phyloP scores from a whole-genome alignment of 2,797 vertebrate genomes.

The Diplodus sargus region DNA sequence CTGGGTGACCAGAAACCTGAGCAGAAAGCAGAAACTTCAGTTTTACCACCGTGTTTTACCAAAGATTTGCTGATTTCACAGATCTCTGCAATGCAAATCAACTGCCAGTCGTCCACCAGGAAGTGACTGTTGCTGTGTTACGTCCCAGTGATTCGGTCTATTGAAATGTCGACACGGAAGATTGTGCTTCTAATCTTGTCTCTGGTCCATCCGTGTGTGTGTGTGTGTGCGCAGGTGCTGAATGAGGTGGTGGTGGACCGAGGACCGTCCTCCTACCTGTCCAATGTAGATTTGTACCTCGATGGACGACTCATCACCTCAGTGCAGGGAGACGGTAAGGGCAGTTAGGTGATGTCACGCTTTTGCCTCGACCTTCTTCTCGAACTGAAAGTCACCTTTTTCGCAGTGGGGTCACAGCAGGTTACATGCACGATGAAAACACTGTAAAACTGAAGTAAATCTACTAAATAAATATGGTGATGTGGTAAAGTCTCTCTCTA shows the following conservation, averaged over 20 bases:
- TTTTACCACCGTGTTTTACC: too few species aligned
- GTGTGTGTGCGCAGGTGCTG: constrained; percentile 77
- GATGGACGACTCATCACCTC: constrained; percentile 89
- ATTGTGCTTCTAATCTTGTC: background rate
- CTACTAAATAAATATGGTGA: background rate
- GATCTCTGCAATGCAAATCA: too few species aligned
- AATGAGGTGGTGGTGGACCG: constrained; percentile 90
- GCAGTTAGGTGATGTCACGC: background rate
- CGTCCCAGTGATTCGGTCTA: too few species aligned
- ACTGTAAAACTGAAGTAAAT: background rate
- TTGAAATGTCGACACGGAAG: background rate
- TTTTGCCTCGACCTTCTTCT: background rate
- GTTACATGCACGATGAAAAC: background rate
- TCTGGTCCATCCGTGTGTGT: background rate
- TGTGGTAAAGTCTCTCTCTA: background rate
- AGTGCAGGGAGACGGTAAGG: constrained; percentile 87
- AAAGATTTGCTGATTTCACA: too few species aligned
- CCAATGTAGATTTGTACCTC: constrained; percentile 88
- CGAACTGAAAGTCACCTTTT: background rate
- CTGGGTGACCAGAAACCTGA: too few species aligned
- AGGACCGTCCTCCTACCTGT: constrained; percentile 88
- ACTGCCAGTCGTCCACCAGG: too few species aligned
- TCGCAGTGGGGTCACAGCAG: background rate
- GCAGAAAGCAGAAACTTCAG: too few species aligned
- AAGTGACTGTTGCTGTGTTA: too few species aligned